A percentile compares a stretch with the other conserved stretches of the same genome.
Conservation (phyloP, 2,888 invertebrate species). For the Drosophila prostipennis region DNA sequence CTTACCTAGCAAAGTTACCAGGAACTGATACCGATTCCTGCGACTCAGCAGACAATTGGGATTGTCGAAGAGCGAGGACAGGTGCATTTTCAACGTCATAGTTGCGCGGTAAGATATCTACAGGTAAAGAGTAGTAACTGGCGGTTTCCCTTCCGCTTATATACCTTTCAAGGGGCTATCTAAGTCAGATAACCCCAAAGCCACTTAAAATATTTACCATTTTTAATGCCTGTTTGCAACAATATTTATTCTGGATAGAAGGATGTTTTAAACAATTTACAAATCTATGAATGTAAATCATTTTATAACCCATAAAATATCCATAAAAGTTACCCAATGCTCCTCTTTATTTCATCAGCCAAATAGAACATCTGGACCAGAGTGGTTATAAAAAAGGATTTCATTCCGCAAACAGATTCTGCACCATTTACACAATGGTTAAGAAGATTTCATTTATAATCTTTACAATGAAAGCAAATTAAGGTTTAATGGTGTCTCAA, state of each 20-base stretch:
- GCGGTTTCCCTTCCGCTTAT: conserved; percentile 3
- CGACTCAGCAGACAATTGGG: conserved; percentile 50
- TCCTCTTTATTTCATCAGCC: not conserved
- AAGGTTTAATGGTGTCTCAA: not conserved
- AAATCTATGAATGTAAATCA: no score
- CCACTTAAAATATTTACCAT: not conserved
- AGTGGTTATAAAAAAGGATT: not conserved
- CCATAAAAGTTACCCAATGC: not conserved
- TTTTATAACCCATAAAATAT: no score
- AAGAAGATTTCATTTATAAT: not conserved
- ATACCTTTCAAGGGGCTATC: conserved; percentile 10
- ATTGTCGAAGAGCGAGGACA: conserved; percentile 26
- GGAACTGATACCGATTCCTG: conserved; percentile 60
- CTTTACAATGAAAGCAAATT: not conserved
- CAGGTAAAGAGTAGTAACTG: not conserved
- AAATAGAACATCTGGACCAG: not conserved
- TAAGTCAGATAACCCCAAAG: conserved; percentile 11
- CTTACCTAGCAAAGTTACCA: conserved; percentile 61
- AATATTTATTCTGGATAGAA: no score
- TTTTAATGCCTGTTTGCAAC: no score
- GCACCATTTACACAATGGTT: not conserved
- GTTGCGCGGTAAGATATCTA: not conserved
- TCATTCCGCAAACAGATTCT: no score
- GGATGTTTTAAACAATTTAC: no score
- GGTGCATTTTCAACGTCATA: conserved; percentile 39